phyloP scores from a whole-genome alignment of 2,797 vertebrate species.

The Silurus aristotelis region DNA sequence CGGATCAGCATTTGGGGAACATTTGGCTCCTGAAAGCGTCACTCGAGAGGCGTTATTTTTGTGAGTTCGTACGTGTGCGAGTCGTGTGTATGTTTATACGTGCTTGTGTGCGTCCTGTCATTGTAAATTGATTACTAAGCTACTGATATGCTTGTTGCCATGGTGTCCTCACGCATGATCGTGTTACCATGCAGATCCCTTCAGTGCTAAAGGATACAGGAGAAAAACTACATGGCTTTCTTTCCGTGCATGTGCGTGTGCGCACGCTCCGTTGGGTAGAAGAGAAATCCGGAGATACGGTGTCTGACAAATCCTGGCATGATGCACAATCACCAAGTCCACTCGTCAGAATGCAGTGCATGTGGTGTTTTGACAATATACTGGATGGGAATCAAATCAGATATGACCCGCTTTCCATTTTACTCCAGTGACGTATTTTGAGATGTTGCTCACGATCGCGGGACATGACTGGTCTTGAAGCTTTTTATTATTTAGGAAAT shows the following conservation, averaged over 20 bases:
- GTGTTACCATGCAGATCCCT: constrained; percentile 45
- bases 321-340: neutral
- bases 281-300: neutral
- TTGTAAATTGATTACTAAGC: constrained; percentile 54
- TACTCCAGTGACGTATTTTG: neutral
- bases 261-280: neutral
- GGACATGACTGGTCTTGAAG: neutral
- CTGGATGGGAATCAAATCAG: neutral
- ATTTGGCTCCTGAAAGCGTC: constrained; percentile 19
- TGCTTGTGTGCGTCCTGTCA: constrained; percentile 35
- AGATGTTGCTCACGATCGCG: neutral
- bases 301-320: neutral
- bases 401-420: neutral
- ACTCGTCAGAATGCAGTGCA: neutral
- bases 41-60: neutral
- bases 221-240: neutral
- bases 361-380: neutral
- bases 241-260: neutral
- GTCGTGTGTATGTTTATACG: constrained; percentile 3
- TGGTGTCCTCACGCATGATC: constrained; percentile 48
- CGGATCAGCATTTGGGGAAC: constrained; percentile 1
- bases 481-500: neutral
- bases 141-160: constrained; percentile 55
- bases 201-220: constrained; percentile 26
- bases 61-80: neutral